These are phyloP conservation scores for Chloebia gouldiae DNA, from an alignment of 2,113 vertebrate genomes.

Conservation along the genomic window DNA sequence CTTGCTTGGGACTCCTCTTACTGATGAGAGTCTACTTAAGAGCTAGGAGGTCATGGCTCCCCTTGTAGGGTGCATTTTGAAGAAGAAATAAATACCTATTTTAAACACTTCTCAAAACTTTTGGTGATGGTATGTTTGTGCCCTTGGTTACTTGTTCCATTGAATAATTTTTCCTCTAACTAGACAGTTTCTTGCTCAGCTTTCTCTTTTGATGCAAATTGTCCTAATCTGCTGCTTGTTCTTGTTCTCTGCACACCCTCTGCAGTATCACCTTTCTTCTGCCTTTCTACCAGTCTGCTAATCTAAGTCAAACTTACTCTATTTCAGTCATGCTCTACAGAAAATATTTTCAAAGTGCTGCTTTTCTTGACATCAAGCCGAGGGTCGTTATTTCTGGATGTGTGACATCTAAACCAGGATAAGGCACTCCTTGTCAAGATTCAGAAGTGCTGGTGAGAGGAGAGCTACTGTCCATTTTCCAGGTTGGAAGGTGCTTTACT, in stretches of 20 bases:
- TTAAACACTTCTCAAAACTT: neutral
- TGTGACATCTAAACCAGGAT: neutral
- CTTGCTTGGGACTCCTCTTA: neutral
- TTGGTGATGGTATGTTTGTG: neutral
- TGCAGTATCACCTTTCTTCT: neutral
- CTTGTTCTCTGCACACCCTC: neutral
- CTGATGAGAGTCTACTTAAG: neutral
- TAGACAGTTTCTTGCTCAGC: neutral
- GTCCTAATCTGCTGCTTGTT: neutral
- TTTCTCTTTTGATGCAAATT: neutral
- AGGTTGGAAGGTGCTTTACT: neutral
- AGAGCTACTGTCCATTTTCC: neutral
- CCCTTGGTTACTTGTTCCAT: neutral
- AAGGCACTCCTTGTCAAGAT: neutral
- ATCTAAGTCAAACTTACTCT: neutral
- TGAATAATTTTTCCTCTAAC: neutral
- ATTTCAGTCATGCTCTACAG: neutral
- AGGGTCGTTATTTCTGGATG: neutral
- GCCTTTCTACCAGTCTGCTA: neutral
- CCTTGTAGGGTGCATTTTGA: neutral
- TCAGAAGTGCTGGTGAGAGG: neutral
- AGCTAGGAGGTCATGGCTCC: neutral
- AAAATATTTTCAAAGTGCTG: neutral
- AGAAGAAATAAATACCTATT: neutral
- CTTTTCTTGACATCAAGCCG: neutral